Base-by-base conservation (phyloP, 37 sponge, comb jelly and placozoan species). In the Agelas oroides region DNA sequence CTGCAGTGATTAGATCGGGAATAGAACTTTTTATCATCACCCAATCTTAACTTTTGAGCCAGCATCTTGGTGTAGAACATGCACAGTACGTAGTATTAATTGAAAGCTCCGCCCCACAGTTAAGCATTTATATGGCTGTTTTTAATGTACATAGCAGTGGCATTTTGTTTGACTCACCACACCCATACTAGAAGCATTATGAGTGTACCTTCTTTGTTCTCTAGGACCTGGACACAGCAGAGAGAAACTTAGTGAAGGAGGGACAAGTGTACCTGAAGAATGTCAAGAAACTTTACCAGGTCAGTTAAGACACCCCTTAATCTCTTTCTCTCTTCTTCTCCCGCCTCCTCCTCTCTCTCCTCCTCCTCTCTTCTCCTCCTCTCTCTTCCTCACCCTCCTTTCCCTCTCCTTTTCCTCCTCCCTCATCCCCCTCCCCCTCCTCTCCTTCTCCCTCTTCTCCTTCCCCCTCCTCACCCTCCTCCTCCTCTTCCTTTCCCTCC, bases 241-340 rank as follows among this genome's bases (percentile, higher is more conserved):
- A 83, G 0, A 61, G 96, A 0, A 63, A 39, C 53, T 69, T 95
- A 8, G 82, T 95, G n/a, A 95, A 95, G 62, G 97, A 97, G 41
- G 97, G 97, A 12, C 88, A 83, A 56, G 92, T 94, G 8, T 97
- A 69, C 75, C 80, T 97, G n/a, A 89, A 90, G 77, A 79, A 89
- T 38, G 92, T 92, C 65, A 82, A 82, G 34, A 97, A 94, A 58
- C 79, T 87, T 8, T 97, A 97, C 70, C 84, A 90, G 80, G 92
- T 92, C n/a, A n/a, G n/a, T n/a, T n/a, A n/a, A n/a, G n/a, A n/a
- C n/a, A n/a, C n/a, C n/a, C n/a, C n/a, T n/a, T n/a, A n/a, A 46
- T 21, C 25, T 1, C 21, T 17, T 33, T 17, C 57, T 63, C 27
- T 57, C 53, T 59, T 20, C 19, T 39, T 53, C 70, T 20, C 71